A percentile compares a stretch with the other conserved stretches of the same genome.
Evolutionary conservation across 2,797 vertebrate species (phyloP).

Genomic region (Amblyraja radiata): DNA sequence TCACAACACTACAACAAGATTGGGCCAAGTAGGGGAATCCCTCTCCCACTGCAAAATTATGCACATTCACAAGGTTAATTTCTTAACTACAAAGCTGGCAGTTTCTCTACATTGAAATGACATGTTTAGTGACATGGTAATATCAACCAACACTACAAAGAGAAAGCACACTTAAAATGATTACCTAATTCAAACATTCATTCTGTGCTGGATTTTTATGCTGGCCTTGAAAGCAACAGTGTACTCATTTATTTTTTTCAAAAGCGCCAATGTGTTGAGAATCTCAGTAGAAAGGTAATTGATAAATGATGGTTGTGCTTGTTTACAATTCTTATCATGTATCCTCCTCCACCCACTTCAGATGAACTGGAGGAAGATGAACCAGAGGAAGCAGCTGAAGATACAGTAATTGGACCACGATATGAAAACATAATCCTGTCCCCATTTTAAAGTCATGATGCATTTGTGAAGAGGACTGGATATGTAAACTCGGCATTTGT

Average conservation of each 20-base stretch:
- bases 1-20: too few species aligned
- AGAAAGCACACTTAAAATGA: not conserved
- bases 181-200: not conserved
- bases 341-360: not conserved
- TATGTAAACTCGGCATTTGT: not conserved
- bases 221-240: not conserved
- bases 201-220: not conserved
- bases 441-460: conserved; percentile 6
- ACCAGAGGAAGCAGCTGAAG: not conserved
- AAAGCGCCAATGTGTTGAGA: not conserved
- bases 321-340: not conserved
- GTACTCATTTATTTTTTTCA: not conserved
- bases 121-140: not conserved
- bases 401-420: not conserved
- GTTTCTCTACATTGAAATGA: not conserved
- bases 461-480: not conserved
- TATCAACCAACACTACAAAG: not conserved
- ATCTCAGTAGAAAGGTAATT: not conserved
- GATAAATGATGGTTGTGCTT: not conserved
- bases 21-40: not conserved
- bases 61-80: not conserved
- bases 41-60: not conserved
- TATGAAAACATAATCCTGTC: not conserved
- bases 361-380: not conserved
- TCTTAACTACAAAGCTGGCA: not conserved